Percentiles rank a stretch among this genome's conserved stretches.
Evolutionary conservation across 2,113 vertebrate species (phyloP).

Genomic region (Podarcis muralis): DNA sequence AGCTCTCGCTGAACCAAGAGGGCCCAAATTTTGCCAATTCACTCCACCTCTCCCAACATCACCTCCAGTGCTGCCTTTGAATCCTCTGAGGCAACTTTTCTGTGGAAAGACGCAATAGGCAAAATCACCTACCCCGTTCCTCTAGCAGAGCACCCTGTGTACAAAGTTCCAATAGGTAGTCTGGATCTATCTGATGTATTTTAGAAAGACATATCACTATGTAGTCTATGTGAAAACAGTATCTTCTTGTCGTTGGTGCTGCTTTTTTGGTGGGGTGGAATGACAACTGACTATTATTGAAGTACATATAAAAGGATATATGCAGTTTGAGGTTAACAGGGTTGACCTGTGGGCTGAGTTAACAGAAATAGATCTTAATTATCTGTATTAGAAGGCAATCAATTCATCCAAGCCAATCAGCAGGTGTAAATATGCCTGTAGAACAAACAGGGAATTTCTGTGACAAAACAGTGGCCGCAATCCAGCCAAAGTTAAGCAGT

Average conservation of each 20-base stretch:
- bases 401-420: not conserved
- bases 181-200: not conserved
- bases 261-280: not conserved
- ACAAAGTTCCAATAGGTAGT: too few relatives aligned
- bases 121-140: too few relatives aligned
- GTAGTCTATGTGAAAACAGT: not conserved
- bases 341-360: not conserved
- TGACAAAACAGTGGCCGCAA: not conserved
- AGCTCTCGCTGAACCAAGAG: not conserved
- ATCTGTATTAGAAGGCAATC: not conserved
- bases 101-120: not conserved
- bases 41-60: not conserved
- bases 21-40: not conserved
- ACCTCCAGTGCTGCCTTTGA: not conserved
- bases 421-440: not conserved
- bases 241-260: not conserved
- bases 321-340: not conserved
- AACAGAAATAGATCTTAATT: not conserved
- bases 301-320: not conserved
- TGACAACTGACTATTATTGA: not conserved
- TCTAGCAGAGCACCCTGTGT: too few relatives aligned
- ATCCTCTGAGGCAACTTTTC: not conserved
- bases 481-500: not conserved
- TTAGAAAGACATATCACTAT: not conserved
- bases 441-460: not conserved